A percentile compares a stretch with the other conserved stretches of the same genome.
These are phyloP conservation scores for Pantherophis alleghaniensis DNA, from an alignment of 2,797 vertebrate species.

Conservation along the genomic window DNA sequence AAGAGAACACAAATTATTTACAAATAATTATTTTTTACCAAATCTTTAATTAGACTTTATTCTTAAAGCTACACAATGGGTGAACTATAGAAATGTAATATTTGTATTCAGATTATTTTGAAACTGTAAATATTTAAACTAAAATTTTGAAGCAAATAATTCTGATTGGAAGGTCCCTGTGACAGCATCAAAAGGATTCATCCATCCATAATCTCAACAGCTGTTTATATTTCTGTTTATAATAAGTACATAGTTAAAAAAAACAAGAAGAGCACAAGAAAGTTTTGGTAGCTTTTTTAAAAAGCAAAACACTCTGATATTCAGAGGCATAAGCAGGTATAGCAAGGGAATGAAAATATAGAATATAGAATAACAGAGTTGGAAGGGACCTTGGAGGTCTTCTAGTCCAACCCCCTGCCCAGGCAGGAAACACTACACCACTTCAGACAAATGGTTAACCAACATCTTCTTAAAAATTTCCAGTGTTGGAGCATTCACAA, in stretches of 20 bases:
- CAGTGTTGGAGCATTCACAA: too few relatives aligned
- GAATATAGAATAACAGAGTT: too few relatives aligned
- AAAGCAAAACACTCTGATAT: background rate
- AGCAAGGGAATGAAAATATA: background rate
- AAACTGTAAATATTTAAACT: background rate
- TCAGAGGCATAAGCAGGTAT: background rate
- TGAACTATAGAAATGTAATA: conserved; percentile 13
- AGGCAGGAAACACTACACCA: too few relatives aligned
- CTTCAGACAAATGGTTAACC: too few relatives aligned
- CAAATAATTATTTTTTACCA: background rate
- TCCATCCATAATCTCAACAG: background rate
- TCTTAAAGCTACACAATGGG: background rate
- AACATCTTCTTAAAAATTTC: too few relatives aligned
- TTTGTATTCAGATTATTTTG: background rate
- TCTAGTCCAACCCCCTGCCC: too few relatives aligned
- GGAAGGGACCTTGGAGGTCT: too few relatives aligned
- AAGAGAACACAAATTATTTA: background rate
- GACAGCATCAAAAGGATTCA: background rate
- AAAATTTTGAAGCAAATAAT: background rate
- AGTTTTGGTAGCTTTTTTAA: background rate
- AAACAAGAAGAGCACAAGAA: background rate
- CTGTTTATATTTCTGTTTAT: background rate
- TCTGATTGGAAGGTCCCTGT: background rate
- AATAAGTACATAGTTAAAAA: background rate
- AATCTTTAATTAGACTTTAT: conserved; percentile 1